Evolutionary conservation across 2,888 invertebrate species (phyloP), one percentile per base, ranked within the genome.

Genomic region (Sarcophaga rosellei): DNA sequence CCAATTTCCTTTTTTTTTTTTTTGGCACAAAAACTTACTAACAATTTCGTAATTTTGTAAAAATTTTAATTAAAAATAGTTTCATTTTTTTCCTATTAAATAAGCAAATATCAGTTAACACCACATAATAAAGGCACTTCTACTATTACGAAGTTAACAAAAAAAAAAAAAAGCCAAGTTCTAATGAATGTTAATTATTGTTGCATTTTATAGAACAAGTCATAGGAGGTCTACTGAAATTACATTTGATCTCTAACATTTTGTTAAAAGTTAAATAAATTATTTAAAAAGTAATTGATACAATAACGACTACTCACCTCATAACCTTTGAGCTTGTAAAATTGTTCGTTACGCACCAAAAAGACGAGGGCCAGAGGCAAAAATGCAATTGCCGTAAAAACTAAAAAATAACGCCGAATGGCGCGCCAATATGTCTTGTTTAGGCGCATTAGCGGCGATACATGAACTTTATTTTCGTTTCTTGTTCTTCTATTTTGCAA

Each of bases 371-470:
- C 92, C 84, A 93, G 89, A 70, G 93, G 93, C 88, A 93, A 89
- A 88, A 93, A 90, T 88, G 93, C 92, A 87, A 93, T 91, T 81
- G 91, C 93, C 83, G 92, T 91, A 89, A 93, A 93, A 89, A 93
- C 91, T 88, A 93, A 91, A 91, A 93, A 92, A 90, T 93, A 93
- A 89, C 93, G 93, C 92, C 93, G 90, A 84, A 93, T 90, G 90
- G 92, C 91, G 92, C 93, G 93, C 92, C 92, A 93, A 90, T 92
- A 91, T 89, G 90, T 90, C 90, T 91, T 92, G 90, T 89, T 91
- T 80, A 92, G 90, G 92, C 92, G 93, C 93, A 93, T 93, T 92
- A 92, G 92, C 90, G 89, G 23, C 78, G 76, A 75, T 61, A 11
- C 66, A 68, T 75, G 85, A 79, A 75, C 80, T 79, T 72, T 59